Evolutionary conservation across 1,140 invertebrate genomes (phyloP), one percentile per base, ranked within the genome.

Genomic region (Cheumatopsyche charites): DNA sequence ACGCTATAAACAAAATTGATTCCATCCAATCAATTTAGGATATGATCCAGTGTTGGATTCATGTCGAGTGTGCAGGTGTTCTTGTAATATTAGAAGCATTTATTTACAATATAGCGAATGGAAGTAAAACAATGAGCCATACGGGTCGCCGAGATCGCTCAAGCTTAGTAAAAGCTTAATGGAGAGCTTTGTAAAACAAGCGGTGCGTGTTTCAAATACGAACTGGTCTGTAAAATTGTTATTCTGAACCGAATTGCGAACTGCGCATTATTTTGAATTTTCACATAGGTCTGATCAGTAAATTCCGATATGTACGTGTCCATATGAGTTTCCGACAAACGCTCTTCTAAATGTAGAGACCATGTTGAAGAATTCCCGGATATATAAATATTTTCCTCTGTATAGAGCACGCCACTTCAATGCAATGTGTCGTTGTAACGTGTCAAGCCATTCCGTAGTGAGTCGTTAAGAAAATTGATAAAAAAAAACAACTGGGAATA

Each of bases 121-220:
- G 15, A 65, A 61, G 55, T 21, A 17, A 65, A 65, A 65, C 62
- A 65, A 65, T 65, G 36, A 36, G 29, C 29, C 23, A 62, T 26
- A 45, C 62, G 1, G 13, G 62, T 36, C 29, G 29, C 29, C 29
- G 29, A 12, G 19, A 15, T 42, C 26, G 29, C 62, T 21, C 62
- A 65, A 65, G 36, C 42, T 45, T 21, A 36, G 29, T 36, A 5
- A 21, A 65, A 65, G 62, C 15, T 29, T 65, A 65, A 65, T 65
- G 62, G 62, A 65, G 29, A 65, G 62, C 62, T 65, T 65, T 65
- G 62, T 45, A 65, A 65, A 65, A 19, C 62, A 65, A 43, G 42
- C 62, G 36, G 15, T 17, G 62, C 62, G 62, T 43, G 23, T 7
- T 26, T 21, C 58, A 62, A 62, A 62, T 25, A 29, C 58, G 13